Evolutionary conservation across 35 echinoderm and acorn worm genomes (phyloP).

Genomic region (Heliocidaris tuberculata): DNA sequence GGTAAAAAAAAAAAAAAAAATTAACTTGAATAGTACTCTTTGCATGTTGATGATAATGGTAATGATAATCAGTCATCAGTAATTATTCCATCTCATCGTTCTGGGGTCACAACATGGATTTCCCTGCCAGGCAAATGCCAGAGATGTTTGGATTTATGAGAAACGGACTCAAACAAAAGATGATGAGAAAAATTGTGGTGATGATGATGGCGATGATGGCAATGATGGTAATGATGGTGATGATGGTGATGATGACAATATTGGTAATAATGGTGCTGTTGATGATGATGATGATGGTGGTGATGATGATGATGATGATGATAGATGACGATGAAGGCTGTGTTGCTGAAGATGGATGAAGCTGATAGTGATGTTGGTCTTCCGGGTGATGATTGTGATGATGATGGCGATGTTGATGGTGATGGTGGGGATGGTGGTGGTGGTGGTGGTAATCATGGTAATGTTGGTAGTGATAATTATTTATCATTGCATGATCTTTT

Average conservation of each 20-base stretch:
- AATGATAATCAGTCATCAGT: too few relatives aligned
- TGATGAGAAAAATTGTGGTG: not conserved
- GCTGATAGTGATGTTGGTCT: not conserved
- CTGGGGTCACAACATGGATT: too few relatives aligned
- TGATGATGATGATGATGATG: not conserved
- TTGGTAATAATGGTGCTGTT: not conserved
- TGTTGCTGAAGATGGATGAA: not conserved
- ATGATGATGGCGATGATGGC: not conserved
- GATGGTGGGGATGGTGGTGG: too few relatives aligned
- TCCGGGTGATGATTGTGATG: not conserved
- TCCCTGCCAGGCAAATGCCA: too few relatives aligned
- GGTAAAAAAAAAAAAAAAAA: not conserved
- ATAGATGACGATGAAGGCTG: not conserved
- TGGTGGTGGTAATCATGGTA: too few relatives aligned
- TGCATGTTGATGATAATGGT: not conserved
- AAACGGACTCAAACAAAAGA: too few relatives aligned
- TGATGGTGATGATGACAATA: constrained; percentile 20
- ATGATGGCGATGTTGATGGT: not conserved
- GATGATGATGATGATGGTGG: not conserved
- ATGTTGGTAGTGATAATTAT: too few relatives aligned
- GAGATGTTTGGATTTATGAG: too few relatives aligned
- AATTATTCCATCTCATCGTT: too few relatives aligned
- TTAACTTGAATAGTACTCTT: not conserved
- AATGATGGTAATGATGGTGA: not conserved
- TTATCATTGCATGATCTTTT: too few relatives aligned